Conservation (phyloP, 2,797 vertebrate species). For the Linurgus olivaceus region DNA sequence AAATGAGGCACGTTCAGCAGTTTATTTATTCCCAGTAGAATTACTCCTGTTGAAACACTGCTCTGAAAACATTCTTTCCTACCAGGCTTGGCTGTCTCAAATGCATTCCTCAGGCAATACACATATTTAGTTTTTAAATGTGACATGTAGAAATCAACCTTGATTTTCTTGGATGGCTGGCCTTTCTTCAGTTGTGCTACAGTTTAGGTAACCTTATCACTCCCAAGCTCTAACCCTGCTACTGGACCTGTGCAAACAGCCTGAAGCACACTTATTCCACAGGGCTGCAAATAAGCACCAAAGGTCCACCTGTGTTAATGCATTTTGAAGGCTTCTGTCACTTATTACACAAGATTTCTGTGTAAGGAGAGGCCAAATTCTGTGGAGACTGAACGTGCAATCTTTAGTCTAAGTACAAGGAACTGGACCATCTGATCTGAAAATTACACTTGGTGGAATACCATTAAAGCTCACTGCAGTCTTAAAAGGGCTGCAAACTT, state of each 20-base stretch:
- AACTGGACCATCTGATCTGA: background rate
- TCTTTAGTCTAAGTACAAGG: background rate
- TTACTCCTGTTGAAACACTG: background rate
- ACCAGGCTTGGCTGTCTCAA: constrained; percentile 17
- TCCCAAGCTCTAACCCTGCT: constrained; percentile 10
- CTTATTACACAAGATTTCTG: background rate
- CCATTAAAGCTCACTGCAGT: background rate
- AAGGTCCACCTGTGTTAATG: background rate
- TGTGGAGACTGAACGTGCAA: background rate
- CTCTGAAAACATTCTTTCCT: constrained; percentile 41
- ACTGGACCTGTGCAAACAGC: constrained; percentile 27
- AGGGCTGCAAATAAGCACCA: background rate
- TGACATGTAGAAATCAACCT: constrained; percentile 32
- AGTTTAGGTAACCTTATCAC: constrained; percentile 31
- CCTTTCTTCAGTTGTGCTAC: background rate
- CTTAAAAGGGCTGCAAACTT: background rate
- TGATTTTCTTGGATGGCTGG: constrained; percentile 7
- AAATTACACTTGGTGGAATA: background rate
- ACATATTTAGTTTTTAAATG: constrained; percentile 35
- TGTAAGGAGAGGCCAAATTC: background rate
- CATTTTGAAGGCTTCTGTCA: background rate
- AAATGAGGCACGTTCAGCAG: constrained; percentile 1
- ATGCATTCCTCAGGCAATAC: constrained; percentile 26
- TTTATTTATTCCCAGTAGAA: constrained; percentile 49
- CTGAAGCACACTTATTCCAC: background rate